Evolutionary conservation across 2,888 invertebrate species (phyloP).

Genomic region (Ormia ochracea): DNA sequence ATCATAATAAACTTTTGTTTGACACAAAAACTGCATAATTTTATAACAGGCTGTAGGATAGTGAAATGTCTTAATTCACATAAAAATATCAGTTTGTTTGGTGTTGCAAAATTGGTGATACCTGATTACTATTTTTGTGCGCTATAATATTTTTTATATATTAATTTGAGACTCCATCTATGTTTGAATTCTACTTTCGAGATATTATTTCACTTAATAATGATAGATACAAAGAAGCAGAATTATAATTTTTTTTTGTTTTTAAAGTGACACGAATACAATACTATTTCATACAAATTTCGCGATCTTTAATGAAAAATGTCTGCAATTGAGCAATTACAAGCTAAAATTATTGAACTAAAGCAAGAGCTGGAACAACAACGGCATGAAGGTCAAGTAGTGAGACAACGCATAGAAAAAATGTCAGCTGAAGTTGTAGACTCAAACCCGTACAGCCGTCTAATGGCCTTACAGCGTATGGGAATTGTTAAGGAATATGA

Average conservation of each 20-base stretch:
- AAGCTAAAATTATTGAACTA: slow-evolving; percentile 81
- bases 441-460: slow-evolving; percentile 98
- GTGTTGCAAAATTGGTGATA: no score
- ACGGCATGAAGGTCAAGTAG: slow-evolving; percentile 62
- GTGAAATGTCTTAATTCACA: no score
- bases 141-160: background rate
- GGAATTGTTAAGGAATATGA: slow-evolving; percentile 99
- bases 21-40: no score
- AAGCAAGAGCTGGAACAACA: slow-evolving; percentile 80
- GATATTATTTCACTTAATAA: background rate
- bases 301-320: slow-evolving; percentile 75
- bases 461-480: slow-evolving; percentile 99
- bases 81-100: no score
- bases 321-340: slow-evolving; percentile 81
- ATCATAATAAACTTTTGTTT: no score
- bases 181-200: background rate
- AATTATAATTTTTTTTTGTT: slow-evolving; percentile 27
- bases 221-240: slow-evolving; percentile 10
- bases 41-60: no score
- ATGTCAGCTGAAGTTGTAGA: slow-evolving; percentile 98
- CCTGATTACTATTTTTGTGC: no score
- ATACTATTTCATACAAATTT: slow-evolving; percentile 6
- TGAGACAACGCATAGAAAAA: slow-evolving; percentile 85
- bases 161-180: background rate
- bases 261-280: slow-evolving; percentile 61